Evolutionary conservation across 2,888 invertebrate species (phyloP).

Genomic region (Argyresthia albistria): DNA sequence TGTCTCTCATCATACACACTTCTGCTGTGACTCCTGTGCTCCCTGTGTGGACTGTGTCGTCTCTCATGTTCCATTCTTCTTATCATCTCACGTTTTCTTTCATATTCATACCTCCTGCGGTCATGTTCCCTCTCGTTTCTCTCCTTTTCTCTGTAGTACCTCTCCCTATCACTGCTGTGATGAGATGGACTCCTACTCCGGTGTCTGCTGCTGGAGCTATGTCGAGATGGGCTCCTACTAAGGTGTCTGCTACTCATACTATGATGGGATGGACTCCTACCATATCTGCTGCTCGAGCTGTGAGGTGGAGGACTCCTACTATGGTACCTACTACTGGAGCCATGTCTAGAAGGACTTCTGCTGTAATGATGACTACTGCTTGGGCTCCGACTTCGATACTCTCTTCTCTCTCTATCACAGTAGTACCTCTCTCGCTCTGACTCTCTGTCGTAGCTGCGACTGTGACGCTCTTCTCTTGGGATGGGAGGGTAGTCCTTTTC

Average conservation of each 20-base stretch:
- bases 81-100: slow-evolving; percentile 11
- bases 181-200: slow-evolving; percentile 1
- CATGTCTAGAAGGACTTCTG: neutral
- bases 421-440: slow-evolving; percentile 14
- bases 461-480: neutral
- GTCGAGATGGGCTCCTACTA: slow-evolving; percentile 13
- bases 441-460: neutral
- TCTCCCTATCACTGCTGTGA: slow-evolving; percentile 14
- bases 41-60: slow-evolving; percentile 14
- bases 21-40: slow-evolving; percentile 29
- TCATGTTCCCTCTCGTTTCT: slow-evolving; percentile 19
- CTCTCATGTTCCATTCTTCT: neutral
- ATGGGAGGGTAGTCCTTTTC: neutral
- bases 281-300: slow-evolving; percentile 8
- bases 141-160: slow-evolving; percentile 16
- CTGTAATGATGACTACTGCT: neutral
- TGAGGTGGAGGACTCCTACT: neutral
- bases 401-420: slow-evolving; percentile 19
- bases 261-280: neutral
- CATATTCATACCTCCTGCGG: slow-evolving; percentile 30
- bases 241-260: neutral
- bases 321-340: neutral
- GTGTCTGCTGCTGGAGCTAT: neutral
- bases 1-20: slow-evolving; percentile 6
- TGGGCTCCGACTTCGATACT: slow-evolving; percentile 14